These are phyloP conservation scores for Acanthaster planci DNA, from an alignment of 35 echinoderm and acorn worm genomes.

Conservation along the genomic window DNA sequence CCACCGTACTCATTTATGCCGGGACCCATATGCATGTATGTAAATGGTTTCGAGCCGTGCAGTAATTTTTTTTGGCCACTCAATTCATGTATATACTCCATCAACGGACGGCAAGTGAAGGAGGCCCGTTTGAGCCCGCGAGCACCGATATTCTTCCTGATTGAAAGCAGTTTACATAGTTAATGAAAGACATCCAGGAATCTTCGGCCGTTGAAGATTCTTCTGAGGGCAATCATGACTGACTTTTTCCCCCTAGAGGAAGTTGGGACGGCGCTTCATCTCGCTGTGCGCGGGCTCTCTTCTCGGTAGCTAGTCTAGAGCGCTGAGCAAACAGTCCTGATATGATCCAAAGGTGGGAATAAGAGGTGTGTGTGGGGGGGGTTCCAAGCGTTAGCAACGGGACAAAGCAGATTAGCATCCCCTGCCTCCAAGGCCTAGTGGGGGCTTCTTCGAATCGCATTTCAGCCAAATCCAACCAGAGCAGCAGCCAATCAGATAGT, in stretches of 20 bases:
- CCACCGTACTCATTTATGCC: too few species aligned
- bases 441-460: neutral
- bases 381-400: too few species aligned
- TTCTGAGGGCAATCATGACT: neutral
- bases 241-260: neutral
- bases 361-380: too few species aligned
- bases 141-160: conserved; percentile 11
- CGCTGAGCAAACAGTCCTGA: too few species aligned
- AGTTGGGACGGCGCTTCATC: too few species aligned
- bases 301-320: too few species aligned
- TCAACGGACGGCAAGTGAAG: neutral
- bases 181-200: conserved; percentile 22
- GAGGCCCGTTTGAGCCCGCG: neutral
- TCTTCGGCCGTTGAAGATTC: neutral
- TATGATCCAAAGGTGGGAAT: too few species aligned
- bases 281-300: too few species aligned
- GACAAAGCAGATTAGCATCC: conserved; percentile 4
- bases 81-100: neutral
- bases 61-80: too few species aligned
- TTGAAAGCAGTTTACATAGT: conserved; percentile 29
- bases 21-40: too few species aligned
- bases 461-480: neutral
- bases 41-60: too few species aligned
- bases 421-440: conserved; percentile 2
- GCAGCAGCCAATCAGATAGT: too few species aligned